Evolutionary conservation across 1,140 invertebrate genomes (phyloP).

Genomic region (Cyclargus thomasi): DNA sequence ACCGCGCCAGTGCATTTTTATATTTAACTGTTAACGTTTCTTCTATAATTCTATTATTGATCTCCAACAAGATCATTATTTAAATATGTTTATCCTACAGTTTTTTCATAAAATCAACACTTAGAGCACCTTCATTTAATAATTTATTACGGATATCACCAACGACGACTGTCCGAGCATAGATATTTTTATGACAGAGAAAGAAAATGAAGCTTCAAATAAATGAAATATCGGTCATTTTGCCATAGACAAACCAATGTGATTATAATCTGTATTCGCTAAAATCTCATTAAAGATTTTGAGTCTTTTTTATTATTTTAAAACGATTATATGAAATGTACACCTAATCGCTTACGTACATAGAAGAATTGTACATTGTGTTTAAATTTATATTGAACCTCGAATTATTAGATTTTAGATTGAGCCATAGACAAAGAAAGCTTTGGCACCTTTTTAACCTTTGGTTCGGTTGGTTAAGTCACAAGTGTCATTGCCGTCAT

Average conservation of each 20-base stretch:
- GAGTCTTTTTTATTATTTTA: no score
- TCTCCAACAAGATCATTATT: constrained; percentile 98
- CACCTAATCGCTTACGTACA: no score
- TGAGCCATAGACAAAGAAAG: not conserved
- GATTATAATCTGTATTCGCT: not conserved
- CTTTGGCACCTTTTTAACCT: not conserved
- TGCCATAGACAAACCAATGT: constrained; percentile 36
- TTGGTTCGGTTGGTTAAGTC: not conserved
- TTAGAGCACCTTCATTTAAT: constrained; percentile 74
- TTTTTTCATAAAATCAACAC: constrained; percentile 73
- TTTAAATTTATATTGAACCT: no score
- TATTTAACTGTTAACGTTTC: constrained; percentile 96
- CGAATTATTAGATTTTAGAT: no score
- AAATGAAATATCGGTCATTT: constrained; percentile 60
- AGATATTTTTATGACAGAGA: constrained; percentile 62
- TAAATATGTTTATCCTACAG: constrained; percentile 72
- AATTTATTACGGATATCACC: constrained; percentile 64
- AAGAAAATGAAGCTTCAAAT: constrained; percentile 63
- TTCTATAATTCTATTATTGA: constrained; percentile 98
- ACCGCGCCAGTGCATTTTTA: constrained; percentile 95
- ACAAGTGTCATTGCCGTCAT: not conserved
- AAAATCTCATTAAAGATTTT: no score
- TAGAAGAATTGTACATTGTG: no score
- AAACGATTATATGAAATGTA: no score
- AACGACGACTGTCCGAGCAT: constrained; percentile 66